phyloP scores from a whole-genome alignment of 2,797 vertebrate species.

The Crax fasciolata region DNA sequence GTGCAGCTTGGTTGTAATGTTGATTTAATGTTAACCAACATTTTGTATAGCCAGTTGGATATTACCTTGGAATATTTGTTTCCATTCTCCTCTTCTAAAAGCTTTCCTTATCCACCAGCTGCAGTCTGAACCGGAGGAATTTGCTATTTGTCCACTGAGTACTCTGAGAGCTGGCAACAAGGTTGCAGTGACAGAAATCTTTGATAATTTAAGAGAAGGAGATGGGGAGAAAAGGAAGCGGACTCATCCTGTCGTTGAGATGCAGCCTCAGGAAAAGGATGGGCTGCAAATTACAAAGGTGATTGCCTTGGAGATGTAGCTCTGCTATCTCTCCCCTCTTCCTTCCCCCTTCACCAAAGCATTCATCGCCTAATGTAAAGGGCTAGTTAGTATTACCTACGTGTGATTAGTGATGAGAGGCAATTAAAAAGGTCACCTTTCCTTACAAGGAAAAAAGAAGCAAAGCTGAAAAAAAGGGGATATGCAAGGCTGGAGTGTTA shows the following conservation, averaged over 20 bases:
- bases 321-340: background rate
- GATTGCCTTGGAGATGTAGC: background rate
- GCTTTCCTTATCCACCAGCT: background rate
- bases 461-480: background rate
- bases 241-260: background rate
- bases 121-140: background rate
- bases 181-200: background rate
- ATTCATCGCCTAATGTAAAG: background rate
- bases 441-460: conserved; percentile 35
- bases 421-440: background rate
- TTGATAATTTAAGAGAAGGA: background rate
- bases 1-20: background rate
- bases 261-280: background rate
- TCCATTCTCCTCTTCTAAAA: background rate
- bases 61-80: background rate
- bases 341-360: background rate
- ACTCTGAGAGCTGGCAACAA: background rate
- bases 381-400: background rate
- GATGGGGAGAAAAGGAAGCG: background rate
- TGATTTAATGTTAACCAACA: background rate
- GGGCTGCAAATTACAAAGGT: background rate
- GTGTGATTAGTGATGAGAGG: background rate
- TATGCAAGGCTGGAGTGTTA: conserved; percentile 15
- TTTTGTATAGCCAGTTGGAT: background rate
- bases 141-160: background rate